Conservation (phyloP, 30 jellyfish, hydroid and myxozoan genomes). For the Mastigias papua region DNA sequence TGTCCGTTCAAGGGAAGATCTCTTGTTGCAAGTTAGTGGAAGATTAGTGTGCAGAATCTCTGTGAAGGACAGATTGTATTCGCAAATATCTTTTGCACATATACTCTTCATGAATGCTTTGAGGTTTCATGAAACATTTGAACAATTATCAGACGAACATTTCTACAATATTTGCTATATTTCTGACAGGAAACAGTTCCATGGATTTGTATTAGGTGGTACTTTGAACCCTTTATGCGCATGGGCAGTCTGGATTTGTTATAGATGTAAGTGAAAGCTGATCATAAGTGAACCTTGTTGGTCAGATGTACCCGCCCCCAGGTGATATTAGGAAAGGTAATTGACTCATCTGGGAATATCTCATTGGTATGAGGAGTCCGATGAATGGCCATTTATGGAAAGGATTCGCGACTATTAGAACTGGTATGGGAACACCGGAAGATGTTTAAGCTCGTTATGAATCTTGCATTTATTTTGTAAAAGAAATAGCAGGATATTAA, state of each 20-base stretch:
- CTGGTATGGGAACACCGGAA: not conserved
- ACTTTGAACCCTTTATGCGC: not conserved
- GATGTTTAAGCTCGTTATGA: not conserved
- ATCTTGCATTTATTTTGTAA: not conserved
- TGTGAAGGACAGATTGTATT: too few species aligned
- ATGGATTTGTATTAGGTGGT: not conserved
- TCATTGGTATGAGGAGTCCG: not conserved
- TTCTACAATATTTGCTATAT: too few species aligned
- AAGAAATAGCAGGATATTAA: not conserved
- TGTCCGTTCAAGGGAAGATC: too few species aligned
- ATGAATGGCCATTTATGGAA: not conserved
- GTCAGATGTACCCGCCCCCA: not conserved
- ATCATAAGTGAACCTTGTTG: too few species aligned
- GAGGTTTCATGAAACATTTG: too few species aligned
- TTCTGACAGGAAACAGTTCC: too few species aligned
- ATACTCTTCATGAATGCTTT: too few species aligned
- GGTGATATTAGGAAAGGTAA: not conserved
- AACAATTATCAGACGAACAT: too few species aligned
- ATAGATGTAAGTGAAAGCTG: not conserved
- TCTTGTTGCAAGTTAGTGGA: too few species aligned
- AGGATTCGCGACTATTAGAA: not conserved
- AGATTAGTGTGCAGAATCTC: too few species aligned
- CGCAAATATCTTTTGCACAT: too few species aligned
- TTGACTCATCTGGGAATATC: not conserved
- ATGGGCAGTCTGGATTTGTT: not conserved